A percentile compares a stretch with the other conserved stretches of the same genome.
These are phyloP conservation scores for Lepidocolaptes lacrymiger DNA, from an alignment of 2,797 vertebrate species.

Conservation along the genomic window DNA sequence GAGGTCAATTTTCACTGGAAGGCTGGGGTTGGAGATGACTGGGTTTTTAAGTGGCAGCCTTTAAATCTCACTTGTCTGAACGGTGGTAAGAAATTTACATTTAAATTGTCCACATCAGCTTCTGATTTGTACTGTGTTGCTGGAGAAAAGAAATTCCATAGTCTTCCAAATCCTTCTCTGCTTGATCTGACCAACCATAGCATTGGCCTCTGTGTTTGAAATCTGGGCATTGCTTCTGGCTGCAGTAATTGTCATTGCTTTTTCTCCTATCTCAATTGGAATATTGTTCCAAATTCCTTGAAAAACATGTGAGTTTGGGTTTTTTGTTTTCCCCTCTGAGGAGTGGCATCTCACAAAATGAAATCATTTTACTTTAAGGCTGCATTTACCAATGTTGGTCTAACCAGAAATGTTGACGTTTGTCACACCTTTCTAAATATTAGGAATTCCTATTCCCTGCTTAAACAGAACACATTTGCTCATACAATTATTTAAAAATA, in stretches of 20 bases:
- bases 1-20: constrained; percentile 22
- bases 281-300: not conserved
- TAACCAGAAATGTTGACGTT: not conserved
- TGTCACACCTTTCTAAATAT: not conserved
- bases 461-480: not conserved
- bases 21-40: not conserved
- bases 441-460: not conserved
- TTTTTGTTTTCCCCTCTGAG: not conserved
- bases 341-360: not conserved
- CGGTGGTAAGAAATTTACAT: constrained; percentile 45
- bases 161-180: not conserved
- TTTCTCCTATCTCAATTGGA: not conserved
- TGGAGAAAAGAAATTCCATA: not conserved
- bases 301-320: not conserved
- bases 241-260: not conserved
- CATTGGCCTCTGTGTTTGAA: not conserved
- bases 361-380: not conserved
- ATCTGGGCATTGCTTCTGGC: not conserved
- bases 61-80: constrained; percentile 10
- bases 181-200: not conserved
- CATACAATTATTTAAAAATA: not conserved
- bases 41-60: not conserved
- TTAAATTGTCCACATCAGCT: constrained; percentile 19
- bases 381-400: not conserved
- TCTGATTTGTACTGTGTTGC: not conserved